Evolutionary conservation across 1,140 invertebrate genomes (phyloP).

Genomic region (Dinoponera quadriceps): DNA sequence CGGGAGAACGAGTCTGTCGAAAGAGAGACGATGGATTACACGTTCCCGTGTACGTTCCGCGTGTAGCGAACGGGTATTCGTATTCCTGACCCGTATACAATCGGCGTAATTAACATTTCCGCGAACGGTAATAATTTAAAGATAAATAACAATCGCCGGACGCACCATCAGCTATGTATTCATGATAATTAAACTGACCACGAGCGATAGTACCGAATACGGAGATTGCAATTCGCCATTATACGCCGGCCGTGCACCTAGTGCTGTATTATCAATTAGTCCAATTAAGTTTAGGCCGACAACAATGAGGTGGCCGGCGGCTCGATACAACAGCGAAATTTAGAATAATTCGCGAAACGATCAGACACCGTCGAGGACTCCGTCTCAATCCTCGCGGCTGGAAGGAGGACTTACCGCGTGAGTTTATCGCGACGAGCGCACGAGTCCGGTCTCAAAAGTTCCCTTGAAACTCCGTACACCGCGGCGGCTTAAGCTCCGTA

Average conservation of each 20-base stretch:
- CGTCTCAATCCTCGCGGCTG: neutral
- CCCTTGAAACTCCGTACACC: neutral
- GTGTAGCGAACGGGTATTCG: neutral
- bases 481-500: neutral
- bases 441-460: neutral
- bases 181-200: conserved; percentile 12
- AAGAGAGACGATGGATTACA: too few species aligned
- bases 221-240: neutral
- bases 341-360: neutral
- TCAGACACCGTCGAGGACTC: too few species aligned
- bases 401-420: neutral
- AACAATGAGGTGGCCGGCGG: too few species aligned
- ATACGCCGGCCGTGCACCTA: neutral
- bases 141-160: conserved; percentile 2
- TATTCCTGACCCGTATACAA: neutral
- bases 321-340: neutral
- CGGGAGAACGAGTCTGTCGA: too few species aligned
- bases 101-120: neutral
- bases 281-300: neutral
- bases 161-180: neutral
- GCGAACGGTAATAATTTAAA: conserved; percentile 3
- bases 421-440: neutral
- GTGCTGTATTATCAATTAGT: conserved; percentile 2
- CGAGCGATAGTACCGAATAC: neutral
- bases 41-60: too few species aligned